Conservation (phyloP, 1,140 invertebrate genomes). For the Himalopsyche phryganea region DNA sequence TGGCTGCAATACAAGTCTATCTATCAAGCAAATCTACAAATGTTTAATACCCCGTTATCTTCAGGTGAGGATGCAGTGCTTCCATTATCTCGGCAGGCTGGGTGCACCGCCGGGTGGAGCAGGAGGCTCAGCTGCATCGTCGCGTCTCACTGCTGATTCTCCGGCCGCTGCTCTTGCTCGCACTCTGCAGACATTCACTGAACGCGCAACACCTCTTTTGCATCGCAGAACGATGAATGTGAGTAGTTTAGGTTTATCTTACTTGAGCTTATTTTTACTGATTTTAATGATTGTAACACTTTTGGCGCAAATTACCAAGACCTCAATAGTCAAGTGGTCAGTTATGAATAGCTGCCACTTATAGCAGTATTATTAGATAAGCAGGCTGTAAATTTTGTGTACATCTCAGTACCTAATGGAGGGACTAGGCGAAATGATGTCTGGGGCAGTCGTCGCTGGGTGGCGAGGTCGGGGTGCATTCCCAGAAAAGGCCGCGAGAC, state of each 20-base stretch:
- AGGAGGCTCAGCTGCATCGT: conserved; percentile 3
- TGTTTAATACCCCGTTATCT: not conserved
- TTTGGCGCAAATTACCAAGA: not conserved
- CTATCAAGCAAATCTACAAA: not conserved
- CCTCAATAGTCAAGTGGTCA: too few relatives aligned
- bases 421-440: conserved; percentile 68
- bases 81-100: conserved; percentile 75
- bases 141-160: conserved; percentile 24
- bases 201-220: conserved; percentile 37
- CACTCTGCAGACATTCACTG: conserved; percentile 44
- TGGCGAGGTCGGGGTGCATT: conserved; percentile 72
- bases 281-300: not conserved
- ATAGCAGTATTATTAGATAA: too few relatives aligned
- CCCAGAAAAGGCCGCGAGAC: conserved; percentile 58
- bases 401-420: conserved; percentile 94
- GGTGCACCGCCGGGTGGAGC: conserved; percentile 8
- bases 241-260: conserved; percentile 30
- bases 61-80: conserved; percentile 85
- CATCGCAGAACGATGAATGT: conserved; percentile 76
- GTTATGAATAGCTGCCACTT: too few relatives aligned
- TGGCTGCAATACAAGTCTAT: not conserved
- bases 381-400: too few relatives aligned
- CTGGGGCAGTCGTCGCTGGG: conserved; percentile 41
- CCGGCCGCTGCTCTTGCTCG: conserved; percentile 38
- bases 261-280: conserved; percentile 12